Base-by-base conservation (phyloP, 2,113 vertebrate genomes). In the Vombatus ursinus region DNA sequence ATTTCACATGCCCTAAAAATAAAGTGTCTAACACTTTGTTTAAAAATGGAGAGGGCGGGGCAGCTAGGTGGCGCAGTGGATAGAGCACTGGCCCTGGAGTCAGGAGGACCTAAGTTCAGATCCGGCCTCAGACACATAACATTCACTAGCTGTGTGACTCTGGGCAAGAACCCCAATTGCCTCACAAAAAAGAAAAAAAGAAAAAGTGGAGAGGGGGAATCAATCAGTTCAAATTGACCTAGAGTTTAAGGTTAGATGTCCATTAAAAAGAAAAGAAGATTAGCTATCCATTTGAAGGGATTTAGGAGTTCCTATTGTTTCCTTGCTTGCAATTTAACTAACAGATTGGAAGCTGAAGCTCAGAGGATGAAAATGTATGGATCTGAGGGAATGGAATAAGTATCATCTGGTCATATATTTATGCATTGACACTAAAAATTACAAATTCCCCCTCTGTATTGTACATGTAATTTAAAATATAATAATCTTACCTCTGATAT, bases 331-430 rank as follows among this genome's bases (percentile, higher is more conserved):
- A n/a, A 91, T 50, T 94, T 31, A 24, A 61, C 50, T 68, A 90
- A 93, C 94, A 52, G 49, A 92, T 95, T 12, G 28, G 92, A 92
- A 95, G 95, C 96, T 92, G 94, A 90, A 50, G 93, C 96, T 97
- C 50, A 96, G 96, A 97, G 93, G 94, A 92, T n/a, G 0, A 91
- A 49, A 94, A 95, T 92, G 24, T 91, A 24, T 47, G 50, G 68
- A 90, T 14, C 90, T 92, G 89, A 0, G 50, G 51, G 89, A 19
- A 0, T 68, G 84, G 61, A 8, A 10, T 4, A 0, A 68, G 61
- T 19, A 91, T 95, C 57, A 2, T 0, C 53, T 25, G 8, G 11
- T 4, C 50, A 44, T 44, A 23, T 25, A 0, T 91, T 92, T 90
- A 94, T 93, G 51, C 90, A 95, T 94, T n/a, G 10, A 24, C 37